Conservation (phyloP, 2,888 invertebrate species). For the Oxyteleia sp. region DNA sequence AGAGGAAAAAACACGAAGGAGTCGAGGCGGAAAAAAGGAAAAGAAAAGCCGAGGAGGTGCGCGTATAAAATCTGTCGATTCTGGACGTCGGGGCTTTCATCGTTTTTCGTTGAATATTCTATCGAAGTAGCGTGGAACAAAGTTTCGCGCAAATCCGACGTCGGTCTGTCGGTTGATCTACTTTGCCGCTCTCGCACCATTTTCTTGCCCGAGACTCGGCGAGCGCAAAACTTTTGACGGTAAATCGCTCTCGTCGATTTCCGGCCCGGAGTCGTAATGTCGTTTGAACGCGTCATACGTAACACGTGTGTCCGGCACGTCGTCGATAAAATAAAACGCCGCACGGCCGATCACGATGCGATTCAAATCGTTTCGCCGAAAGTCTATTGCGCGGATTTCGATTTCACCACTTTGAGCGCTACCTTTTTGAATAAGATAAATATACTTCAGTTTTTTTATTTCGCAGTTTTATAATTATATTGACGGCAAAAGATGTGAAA, state of each 20-base stretch:
- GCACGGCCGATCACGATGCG: too few relatives aligned
- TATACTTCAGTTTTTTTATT: too few relatives aligned
- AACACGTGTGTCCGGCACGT: too few relatives aligned
- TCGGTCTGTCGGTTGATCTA: constrained; percentile 72
- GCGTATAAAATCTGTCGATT: constrained; percentile 58
- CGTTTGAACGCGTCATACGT: constrained; percentile 59
- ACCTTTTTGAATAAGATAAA: too few relatives aligned
- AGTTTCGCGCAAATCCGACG: constrained; percentile 77
- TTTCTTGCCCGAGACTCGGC: constrained; percentile 51
- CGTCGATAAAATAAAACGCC: too few relatives aligned
- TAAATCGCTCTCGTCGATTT: constrained; percentile 68
- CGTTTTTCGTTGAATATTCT: constrained; percentile 82
- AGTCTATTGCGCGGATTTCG: too few relatives aligned
- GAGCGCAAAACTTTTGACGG: constrained; percentile 60
- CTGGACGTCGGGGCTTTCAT: constrained; percentile 80
- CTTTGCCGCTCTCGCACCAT: constrained; percentile 55
- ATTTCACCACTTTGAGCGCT: too few relatives aligned
- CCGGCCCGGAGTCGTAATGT: constrained; percentile 55
- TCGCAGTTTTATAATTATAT: too few relatives aligned
- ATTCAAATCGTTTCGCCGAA: too few relatives aligned
- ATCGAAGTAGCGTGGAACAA: constrained; percentile 79
- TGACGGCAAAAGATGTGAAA: too few relatives aligned
- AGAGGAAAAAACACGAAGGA: too few relatives aligned
- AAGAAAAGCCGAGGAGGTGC: constrained; percentile 3
- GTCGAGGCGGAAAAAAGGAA: neutral